phyloP scores from a whole-genome alignment of 2,797 vertebrate genomes.

The Sebastiscus albofasciatus region DNA sequence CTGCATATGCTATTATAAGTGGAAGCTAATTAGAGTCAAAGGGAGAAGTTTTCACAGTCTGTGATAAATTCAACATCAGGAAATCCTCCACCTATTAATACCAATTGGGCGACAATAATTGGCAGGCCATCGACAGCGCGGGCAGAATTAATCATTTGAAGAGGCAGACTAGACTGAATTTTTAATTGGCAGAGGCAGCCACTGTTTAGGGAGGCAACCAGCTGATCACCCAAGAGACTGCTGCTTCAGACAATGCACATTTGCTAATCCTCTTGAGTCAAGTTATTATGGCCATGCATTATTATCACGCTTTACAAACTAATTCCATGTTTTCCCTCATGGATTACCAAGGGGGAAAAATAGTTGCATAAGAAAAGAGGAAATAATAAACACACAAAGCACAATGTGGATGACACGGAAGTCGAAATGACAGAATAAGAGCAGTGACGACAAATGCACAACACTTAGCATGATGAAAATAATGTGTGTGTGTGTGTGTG shows the following conservation, averaged over 20 bases:
- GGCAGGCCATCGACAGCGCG: slow-evolving; percentile 78
- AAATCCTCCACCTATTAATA: slow-evolving; percentile 82
- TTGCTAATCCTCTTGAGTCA: slow-evolving; percentile 85
- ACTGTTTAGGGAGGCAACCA: slow-evolving; percentile 82
- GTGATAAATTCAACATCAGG: slow-evolving; percentile 80
- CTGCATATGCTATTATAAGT: slow-evolving; percentile 39
- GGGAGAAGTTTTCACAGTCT: slow-evolving; percentile 73
- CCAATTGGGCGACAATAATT: slow-evolving; percentile 83
- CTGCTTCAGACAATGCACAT: slow-evolving; percentile 85
- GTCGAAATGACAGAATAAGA: slow-evolving; percentile 56
- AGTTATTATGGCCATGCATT: slow-evolving; percentile 85
- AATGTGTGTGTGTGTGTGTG: slow-evolving; percentile 3
- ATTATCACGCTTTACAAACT: slow-evolving; percentile 86
- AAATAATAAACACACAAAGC: slow-evolving; percentile 63
- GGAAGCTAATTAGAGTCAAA: slow-evolving; percentile 71
- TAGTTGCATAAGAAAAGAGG: slow-evolving; percentile 56
- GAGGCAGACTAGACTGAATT: slow-evolving; percentile 78
- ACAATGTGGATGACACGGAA: slow-evolving; percentile 50
- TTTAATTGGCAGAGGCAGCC: slow-evolving; percentile 86
- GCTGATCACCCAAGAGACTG: slow-evolving; percentile 80
- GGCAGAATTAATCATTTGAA: slow-evolving; percentile 83
- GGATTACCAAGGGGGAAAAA: slow-evolving; percentile 76
- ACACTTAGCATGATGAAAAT: slow-evolving; percentile 27
- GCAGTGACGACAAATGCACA: slow-evolving; percentile 18
- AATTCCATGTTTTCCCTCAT: slow-evolving; percentile 84